Base-by-base conservation (phyloP, 1,140 invertebrate genomes). In the Odontomachus brunneus region DNA sequence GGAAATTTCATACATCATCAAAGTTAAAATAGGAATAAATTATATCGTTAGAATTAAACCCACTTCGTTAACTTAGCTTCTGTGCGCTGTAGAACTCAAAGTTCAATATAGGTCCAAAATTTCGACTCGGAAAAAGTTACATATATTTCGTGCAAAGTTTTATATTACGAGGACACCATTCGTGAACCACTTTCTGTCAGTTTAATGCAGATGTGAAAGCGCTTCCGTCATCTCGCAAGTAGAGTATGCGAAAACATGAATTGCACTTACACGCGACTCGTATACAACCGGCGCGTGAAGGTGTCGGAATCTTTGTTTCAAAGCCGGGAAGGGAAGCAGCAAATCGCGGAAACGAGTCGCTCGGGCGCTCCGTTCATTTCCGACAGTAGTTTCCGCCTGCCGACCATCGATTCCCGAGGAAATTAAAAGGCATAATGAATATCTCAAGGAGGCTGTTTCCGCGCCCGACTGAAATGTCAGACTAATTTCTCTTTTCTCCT, bases 341-440 rank as follows among this genome's bases (percentile, higher is more conserved):
- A 69, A 78, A 69, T 78, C 75, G 17, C 33, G 75, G 22, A 78
- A 69, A 78, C 75, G 49, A 78, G 33, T 78, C 33, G n/a, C 65
- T 69, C 33, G 65, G 38, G 53, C 75, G 63, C 89, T 91, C 89
- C 88, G 85, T 89, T 91, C 76, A 91, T 92, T 91, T 92, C 90
- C 91, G 89, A 84, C 26, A 14, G 49, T 82, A 86, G 84, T 89
- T 91, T 91, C 91, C 89, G 87, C 71, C 69, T 57, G 51, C 73
- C 53, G 51, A 83, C 55, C 74, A 74, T 85, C 84, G 80, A 19
- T 24, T 65, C 53, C 38, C 59, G 67, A 85, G 84, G 78, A 88
- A 85, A 88, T 88, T 74, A 69, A 83, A 88, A 75, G 74, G 55
- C 73, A n/a, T n/a, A 14, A 49, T 15, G 82, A 78, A 67, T 65